These are phyloP conservation scores for Psittacula echo DNA, from an alignment of 2,797 vertebrate species.

Conservation along the genomic window DNA sequence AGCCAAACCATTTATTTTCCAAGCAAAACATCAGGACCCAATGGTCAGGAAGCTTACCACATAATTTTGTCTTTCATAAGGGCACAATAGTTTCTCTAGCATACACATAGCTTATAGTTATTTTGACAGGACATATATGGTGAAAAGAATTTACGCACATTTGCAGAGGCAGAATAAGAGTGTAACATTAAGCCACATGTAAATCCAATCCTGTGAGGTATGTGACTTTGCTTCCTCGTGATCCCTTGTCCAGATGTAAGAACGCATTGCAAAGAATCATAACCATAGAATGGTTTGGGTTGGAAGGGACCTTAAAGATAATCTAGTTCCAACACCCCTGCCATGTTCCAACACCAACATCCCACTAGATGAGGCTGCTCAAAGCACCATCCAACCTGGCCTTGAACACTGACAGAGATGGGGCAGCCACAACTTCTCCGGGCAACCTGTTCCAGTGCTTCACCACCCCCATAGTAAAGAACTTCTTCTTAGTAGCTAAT, in stretches of 20 bases:
- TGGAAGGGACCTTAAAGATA: neutral
- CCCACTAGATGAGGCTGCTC: neutral
- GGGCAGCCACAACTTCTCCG: neutral
- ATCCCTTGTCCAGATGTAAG: neutral
- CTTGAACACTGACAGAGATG: neutral
- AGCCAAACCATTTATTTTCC: neutral
- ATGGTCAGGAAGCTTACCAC: neutral
- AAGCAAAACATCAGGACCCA: neutral
- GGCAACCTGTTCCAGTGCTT: too few species aligned
- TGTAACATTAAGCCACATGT: neutral
- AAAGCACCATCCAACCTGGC: neutral
- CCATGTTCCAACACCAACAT: neutral
- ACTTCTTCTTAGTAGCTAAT: neutral
- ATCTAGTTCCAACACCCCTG: neutral
- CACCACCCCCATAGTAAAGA: neutral
- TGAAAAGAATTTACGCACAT: neutral
- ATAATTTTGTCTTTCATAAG: neutral
- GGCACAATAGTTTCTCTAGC: neutral
- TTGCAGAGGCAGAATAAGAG: neutral
- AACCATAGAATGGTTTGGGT: neutral
- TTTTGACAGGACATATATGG: neutral
- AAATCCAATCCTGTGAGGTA: neutral
- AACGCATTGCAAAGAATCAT: neutral
- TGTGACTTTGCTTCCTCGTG: neutral
- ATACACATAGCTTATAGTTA: neutral